These are phyloP conservation scores for Dinocampus coccinellae DNA, from an alignment of 2,888 invertebrate genomes.

Conservation along the genomic window DNA sequence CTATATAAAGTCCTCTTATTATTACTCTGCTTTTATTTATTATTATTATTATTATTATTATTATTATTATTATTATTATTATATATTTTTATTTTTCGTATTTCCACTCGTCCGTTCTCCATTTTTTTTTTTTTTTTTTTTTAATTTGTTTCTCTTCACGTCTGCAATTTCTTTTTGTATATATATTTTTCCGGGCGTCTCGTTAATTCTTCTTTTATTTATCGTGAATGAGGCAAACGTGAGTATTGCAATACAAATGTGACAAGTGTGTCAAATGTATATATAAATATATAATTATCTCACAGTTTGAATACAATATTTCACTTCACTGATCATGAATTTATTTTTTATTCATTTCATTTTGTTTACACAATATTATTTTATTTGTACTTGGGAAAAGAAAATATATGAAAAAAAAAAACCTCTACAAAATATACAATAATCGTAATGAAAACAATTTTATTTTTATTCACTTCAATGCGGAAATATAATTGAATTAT, in stretches of 20 bases:
- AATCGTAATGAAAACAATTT: no score
- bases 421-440: no score
- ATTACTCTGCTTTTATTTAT: slow-evolving; percentile 12
- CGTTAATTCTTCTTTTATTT: slow-evolving; percentile 36
- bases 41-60: background rate
- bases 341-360: slow-evolving; percentile 1
- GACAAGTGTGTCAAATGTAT: background rate
- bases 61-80: background rate
- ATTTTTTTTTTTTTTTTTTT: slow-evolving; percentile 6
- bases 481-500: no score
- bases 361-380: background rate
- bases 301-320: background rate
- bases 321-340: background rate
- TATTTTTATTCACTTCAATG: no score
- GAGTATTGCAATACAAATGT: background rate
- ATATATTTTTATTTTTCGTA: no score
- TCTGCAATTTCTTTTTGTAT: slow-evolving; percentile 9
- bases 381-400: no score
- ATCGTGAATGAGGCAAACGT: slow-evolving; percentile 26
- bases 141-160: slow-evolving; percentile 15
- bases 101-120: no score
- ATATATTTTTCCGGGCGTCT: slow-evolving; percentile 23
- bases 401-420: no score
- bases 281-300: slow-evolving; percentile 34
- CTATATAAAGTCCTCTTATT: slow-evolving; percentile 25